These are phyloP conservation scores for Neosalanx taihuensis DNA, from an alignment of 2,797 vertebrate species.

Conservation along the genomic window DNA sequence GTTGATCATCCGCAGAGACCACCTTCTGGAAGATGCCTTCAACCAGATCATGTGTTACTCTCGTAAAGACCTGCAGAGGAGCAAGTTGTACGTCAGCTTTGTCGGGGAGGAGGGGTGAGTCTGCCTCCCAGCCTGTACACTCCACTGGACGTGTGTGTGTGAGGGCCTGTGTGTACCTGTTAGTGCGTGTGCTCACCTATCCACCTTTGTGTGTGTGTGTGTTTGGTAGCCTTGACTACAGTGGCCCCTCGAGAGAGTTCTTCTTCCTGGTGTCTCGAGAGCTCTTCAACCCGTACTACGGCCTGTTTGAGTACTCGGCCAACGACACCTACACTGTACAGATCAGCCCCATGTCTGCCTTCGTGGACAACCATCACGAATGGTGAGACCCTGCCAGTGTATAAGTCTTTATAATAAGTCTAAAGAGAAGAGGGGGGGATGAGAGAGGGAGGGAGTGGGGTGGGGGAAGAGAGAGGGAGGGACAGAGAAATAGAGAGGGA, in stretches of 20 bases:
- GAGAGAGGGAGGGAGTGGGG: background rate
- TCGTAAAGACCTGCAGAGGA: constrained; percentile 94
- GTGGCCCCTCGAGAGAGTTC: constrained; percentile 95
- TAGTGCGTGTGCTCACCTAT: background rate
- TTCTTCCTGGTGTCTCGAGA: constrained; percentile 98
- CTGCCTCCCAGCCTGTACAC: background rate
- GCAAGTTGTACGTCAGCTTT: constrained; percentile 95
- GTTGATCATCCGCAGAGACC: constrained; percentile 94
- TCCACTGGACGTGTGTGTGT: background rate
- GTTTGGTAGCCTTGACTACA: constrained; percentile 89
- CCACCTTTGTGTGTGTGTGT: background rate
- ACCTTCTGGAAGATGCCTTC: constrained; percentile 95
- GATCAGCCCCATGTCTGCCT: constrained; percentile 99
- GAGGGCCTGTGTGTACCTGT: background rate
- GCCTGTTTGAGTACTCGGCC: constrained; percentile 96
- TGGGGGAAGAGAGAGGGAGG: constrained; percentile 3
- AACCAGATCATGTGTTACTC: constrained; percentile 99
- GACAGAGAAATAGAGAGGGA: background rate
- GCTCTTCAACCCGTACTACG: constrained; percentile 96
- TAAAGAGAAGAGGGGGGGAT: background rate
- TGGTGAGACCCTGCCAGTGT: constrained; percentile 77
- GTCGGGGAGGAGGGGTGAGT: constrained; percentile 95
- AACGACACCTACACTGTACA: constrained; percentile 98
- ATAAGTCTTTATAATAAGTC: background rate
- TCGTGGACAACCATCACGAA: constrained; percentile 98